Conservation (phyloP, 1,140 invertebrate species). For the Chymomyza costata region DNA sequence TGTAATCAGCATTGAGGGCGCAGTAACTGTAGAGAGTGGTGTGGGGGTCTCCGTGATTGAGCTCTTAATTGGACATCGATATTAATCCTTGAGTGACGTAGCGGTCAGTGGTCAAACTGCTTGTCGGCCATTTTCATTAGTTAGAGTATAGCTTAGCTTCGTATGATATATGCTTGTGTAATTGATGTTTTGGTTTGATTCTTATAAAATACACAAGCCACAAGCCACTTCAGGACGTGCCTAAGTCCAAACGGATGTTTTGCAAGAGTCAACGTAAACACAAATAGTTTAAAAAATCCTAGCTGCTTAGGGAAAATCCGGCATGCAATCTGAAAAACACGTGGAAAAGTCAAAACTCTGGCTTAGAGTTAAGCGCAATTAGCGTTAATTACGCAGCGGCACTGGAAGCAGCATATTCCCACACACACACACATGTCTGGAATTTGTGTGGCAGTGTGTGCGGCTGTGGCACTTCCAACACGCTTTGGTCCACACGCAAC, state of each 20-base stretch:
- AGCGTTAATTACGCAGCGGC: constrained; percentile 55
- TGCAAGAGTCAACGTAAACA: constrained; percentile 49
- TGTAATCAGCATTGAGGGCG: constrained; percentile 58
- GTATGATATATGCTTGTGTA: neutral
- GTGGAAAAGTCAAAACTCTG: constrained; percentile 67
- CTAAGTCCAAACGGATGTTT: constrained; percentile 21
- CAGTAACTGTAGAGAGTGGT: constrained; percentile 1
- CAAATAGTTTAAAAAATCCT: constrained; percentile 34
- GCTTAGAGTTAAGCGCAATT: constrained; percentile 65
- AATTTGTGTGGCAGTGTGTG: neutral
- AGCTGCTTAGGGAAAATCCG: constrained; percentile 50
- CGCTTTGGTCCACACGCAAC: constrained; percentile 26
- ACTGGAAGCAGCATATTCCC: constrained; percentile 6
- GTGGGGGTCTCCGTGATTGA: constrained; percentile 56
- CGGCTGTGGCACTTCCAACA: neutral
- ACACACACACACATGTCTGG: neutral
- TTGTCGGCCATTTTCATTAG: constrained; percentile 47
- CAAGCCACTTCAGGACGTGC: constrained; percentile 4
- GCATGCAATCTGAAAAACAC: constrained; percentile 54
- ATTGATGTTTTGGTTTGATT: constrained; percentile 5
- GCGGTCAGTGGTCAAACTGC: constrained; percentile 1
- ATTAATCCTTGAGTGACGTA: constrained; percentile 54
- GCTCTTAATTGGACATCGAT: constrained; percentile 68
- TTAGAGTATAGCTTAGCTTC: constrained; percentile 29
- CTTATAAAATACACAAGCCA: neutral